Percentiles rank a stretch among this genome's conserved stretches.
These are phyloP conservation scores for Megalurothrips usitatus DNA, from an alignment of 2,888 invertebrate species.

Conservation along the genomic window DNA sequence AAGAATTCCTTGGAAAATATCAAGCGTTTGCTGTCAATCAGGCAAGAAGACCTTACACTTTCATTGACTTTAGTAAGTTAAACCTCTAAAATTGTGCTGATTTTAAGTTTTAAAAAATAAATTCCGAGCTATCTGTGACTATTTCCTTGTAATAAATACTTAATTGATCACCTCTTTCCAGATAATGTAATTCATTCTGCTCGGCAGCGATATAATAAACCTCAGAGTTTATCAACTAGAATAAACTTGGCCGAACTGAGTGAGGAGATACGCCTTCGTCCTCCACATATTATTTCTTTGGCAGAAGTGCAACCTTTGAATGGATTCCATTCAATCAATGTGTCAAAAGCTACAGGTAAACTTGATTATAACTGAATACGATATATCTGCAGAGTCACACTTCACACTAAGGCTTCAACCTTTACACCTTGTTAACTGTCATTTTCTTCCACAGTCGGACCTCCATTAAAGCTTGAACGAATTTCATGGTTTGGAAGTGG, in stretches of 20 bases:
- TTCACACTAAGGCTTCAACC: not conserved
- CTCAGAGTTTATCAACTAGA: slow-evolving; percentile 42
- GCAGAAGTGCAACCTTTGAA: slow-evolving; percentile 41
- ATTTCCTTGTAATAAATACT: slow-evolving; percentile 19
- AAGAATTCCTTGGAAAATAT: slow-evolving; percentile 46
- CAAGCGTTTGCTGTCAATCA: slow-evolving; percentile 43
- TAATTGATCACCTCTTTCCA: slow-evolving; percentile 32
- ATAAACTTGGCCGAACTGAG: slow-evolving; percentile 42
- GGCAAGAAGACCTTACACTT: slow-evolving; percentile 47
- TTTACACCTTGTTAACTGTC: not conserved
- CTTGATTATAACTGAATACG: not conserved
- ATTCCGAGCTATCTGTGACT: not conserved
- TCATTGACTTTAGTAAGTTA: slow-evolving; percentile 48
- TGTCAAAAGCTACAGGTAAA: slow-evolving; percentile 39
- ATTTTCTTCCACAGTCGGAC: slow-evolving; percentile 39
- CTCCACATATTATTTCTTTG: slow-evolving; percentile 40
- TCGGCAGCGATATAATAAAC: slow-evolving; percentile 42
- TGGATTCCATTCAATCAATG: slow-evolving; percentile 38
- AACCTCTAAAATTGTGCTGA: not conserved
- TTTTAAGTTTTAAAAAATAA: slow-evolving; percentile 1
- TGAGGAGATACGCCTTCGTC: slow-evolving; percentile 41
- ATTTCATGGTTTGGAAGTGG: slow-evolving; percentile 37
- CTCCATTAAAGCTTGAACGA: slow-evolving; percentile 40
- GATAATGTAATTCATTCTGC: slow-evolving; percentile 43
- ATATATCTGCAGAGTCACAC: not conserved